These are phyloP conservation scores for Pteropus rufus DNA, from an alignment of 2,797 vertebrate species.

Conservation along the genomic window DNA sequence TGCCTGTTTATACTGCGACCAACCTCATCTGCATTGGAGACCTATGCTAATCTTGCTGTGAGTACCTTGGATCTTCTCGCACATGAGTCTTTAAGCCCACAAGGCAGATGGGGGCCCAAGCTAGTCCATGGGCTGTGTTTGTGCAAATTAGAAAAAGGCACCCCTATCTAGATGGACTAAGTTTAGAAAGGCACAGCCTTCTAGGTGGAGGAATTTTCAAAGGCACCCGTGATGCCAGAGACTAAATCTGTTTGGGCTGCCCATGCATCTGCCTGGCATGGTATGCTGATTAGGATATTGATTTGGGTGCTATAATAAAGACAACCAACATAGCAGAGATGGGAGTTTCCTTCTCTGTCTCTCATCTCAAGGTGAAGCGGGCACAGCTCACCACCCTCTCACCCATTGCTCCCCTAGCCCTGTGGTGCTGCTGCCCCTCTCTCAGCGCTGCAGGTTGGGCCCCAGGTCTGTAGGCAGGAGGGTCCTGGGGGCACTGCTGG, in stretches of 20 bases:
- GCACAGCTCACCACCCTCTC: background rate
- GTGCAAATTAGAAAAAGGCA: background rate
- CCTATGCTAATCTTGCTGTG: too few relatives aligned
- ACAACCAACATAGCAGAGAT: background rate
- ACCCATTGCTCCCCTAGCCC: background rate
- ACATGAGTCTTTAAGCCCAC: background rate
- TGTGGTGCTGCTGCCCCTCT: too few relatives aligned
- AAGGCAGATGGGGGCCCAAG: background rate
- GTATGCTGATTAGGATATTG: too few relatives aligned
- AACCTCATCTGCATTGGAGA: background rate
- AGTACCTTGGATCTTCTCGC: background rate
- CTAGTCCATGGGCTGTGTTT: background rate
- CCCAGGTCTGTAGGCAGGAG: background rate
- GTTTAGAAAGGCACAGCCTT: background rate
- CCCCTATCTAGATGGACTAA: background rate
- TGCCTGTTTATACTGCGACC: rapidly evolving
- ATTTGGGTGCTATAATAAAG: background rate
- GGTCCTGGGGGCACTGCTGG: rapidly evolving
- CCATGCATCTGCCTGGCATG: rapidly evolving
- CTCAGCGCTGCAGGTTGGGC: background rate
- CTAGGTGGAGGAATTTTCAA: background rate
- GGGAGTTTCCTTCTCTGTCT: background rate
- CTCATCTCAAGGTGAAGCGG: background rate
- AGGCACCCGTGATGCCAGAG: background rate
- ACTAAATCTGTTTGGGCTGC: background rate